Conservation (phyloP, 2,113 vertebrate species). For the Serilophus lunatus region DNA sequence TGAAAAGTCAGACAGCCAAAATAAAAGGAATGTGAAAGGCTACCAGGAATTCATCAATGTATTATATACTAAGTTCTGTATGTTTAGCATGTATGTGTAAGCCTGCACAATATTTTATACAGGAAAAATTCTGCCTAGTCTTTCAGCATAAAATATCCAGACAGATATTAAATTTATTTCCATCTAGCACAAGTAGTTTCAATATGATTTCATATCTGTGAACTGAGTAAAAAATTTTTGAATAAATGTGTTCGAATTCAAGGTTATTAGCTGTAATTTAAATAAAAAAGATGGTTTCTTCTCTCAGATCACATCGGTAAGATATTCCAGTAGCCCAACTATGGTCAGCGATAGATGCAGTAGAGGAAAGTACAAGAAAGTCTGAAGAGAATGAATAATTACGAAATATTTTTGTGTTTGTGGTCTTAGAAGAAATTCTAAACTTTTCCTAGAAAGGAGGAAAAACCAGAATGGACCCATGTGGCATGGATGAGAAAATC, state of each 20-base stretch:
- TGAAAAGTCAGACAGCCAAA: background rate
- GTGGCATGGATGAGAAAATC: background rate
- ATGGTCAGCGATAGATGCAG: background rate
- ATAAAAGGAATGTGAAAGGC: background rate
- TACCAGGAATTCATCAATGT: background rate
- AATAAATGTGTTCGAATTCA: background rate
- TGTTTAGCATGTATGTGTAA: background rate
- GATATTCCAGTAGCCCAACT: background rate
- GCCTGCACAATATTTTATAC: background rate
- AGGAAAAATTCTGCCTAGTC: background rate
- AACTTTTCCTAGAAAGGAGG: background rate
- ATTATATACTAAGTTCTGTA: background rate
- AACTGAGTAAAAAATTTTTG: background rate
- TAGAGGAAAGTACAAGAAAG: background rate
- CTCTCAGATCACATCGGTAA: background rate
- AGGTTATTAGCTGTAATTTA: background rate
- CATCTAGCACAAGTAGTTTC: background rate
- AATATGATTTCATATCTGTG: background rate
- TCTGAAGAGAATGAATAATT: background rate
- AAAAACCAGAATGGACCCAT: background rate
- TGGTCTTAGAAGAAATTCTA: background rate
- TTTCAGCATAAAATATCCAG: background rate
- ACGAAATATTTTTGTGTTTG: background rate
- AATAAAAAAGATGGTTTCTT: background rate
- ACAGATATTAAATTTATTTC: background rate